A percentile compares a stretch with the other conserved stretches of the same genome.
Evolutionary conservation across 2,888 invertebrate genomes (phyloP).

Genomic region (Leuctra nigra): DNA sequence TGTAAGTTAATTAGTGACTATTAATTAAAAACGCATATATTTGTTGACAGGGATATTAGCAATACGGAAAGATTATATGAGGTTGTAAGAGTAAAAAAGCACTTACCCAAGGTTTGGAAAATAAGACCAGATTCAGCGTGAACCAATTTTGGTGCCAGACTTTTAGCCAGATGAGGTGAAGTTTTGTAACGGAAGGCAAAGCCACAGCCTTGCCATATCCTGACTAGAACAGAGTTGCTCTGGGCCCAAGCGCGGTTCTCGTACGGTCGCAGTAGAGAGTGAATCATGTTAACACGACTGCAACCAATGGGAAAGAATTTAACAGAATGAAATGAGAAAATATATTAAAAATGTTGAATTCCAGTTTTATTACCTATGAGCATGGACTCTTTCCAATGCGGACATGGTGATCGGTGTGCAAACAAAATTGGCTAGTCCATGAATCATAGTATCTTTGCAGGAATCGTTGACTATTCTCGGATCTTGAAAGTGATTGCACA

Average conservation of each 20-base stretch:
- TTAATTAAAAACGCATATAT: neutral
- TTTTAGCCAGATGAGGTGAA: constrained; percentile 44
- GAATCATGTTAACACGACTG: constrained; percentile 57
- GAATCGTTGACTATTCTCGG: constrained; percentile 65
- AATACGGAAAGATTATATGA: too few relatives aligned
- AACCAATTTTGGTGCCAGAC: constrained; percentile 41
- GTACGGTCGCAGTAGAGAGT: constrained; percentile 65
- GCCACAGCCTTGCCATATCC: constrained; percentile 80
- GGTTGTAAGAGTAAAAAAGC: too few relatives aligned
- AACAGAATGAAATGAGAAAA: too few relatives aligned
- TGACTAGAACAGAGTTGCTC: constrained; percentile 75
- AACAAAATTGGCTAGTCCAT: constrained; percentile 69
- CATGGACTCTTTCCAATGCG: constrained; percentile 61
- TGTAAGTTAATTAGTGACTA: neutral
- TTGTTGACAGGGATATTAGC: too few relatives aligned
- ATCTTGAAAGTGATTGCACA: constrained; percentile 70
- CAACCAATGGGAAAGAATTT: constrained; percentile 23
- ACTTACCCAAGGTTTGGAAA: constrained; percentile 38
- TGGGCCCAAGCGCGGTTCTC: constrained; percentile 79
- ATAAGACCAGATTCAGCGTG: constrained; percentile 42
- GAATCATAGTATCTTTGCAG: constrained; percentile 67
- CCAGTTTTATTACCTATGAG: neutral
- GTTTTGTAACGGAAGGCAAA: constrained; percentile 64
- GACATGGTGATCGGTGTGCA: constrained; percentile 64
- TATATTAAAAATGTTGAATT: neutral